Evolutionary conservation across 2,888 invertebrate species (phyloP).

Genomic region (Scaeva pyrastri): DNA sequence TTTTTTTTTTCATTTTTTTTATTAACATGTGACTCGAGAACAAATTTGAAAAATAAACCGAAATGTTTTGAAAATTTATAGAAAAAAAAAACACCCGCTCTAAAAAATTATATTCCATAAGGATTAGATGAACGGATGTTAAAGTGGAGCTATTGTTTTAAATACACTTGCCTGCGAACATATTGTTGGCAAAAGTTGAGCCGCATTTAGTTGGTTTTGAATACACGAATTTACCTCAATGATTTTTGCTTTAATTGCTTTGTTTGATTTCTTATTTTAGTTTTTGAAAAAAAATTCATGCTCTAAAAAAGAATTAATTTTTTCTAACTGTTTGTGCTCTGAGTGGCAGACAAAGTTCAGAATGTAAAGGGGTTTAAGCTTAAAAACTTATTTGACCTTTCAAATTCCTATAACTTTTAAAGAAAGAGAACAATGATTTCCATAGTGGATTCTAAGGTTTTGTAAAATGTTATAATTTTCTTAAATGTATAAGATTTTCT

Average conservation of each 20-base stretch:
- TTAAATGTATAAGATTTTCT: too few relatives aligned
- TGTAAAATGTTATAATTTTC: too few relatives aligned
- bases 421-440: too few relatives aligned
- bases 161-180: neutral
- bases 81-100: neutral
- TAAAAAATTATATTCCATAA: conserved; percentile 24
- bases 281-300: neutral
- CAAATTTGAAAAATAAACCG: neutral
- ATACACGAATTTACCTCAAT: neutral
- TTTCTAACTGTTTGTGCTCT: neutral
- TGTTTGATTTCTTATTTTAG: neutral
- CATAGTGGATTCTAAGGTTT: too few relatives aligned
- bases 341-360: too few relatives aligned
- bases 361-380: too few relatives aligned
- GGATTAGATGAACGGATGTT: conserved; percentile 15
- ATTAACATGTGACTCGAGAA: conserved; percentile 1
- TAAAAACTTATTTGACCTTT: too few relatives aligned
- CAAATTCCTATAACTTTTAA: too few relatives aligned
- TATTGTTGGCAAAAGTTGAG: neutral
- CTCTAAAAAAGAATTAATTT: neutral
- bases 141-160: conserved; percentile 9
- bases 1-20: neutral
- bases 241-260: conserved; percentile 1
- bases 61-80: conserved; percentile 1
- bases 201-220: neutral